Evolutionary conservation across 2,888 invertebrate species (phyloP), one percentile per base, ranked within the genome.

Genomic region (Drosophila recens): DNA sequence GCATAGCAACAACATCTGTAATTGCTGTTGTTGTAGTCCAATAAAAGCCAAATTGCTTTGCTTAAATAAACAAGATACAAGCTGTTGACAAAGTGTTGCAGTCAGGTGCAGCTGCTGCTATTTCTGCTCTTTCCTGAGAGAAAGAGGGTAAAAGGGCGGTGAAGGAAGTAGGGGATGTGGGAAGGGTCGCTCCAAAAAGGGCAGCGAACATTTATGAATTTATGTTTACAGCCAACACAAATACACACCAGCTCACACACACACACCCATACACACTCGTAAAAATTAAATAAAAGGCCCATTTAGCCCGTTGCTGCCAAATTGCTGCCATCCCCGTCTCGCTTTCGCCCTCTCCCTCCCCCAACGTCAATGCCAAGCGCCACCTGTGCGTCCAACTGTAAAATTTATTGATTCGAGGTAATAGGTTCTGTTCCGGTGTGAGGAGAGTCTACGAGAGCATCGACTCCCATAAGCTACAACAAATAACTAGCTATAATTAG

Each of bases 341-440:
- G 20, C n/a, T n/a, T n/a, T 33, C 42, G 2, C 20, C 20, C 20
- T 20, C 10, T 11, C 5, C 10, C n/a, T 11, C 13, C 5, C 10
- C n/a, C 10, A 23, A 4, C 17, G 38, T n/a, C 43, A 63, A 20
- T 13, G 57, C 10, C 53, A 43, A 70, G 74, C 81, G 58, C 64
- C 85, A 85, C 87, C 85, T 89, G 89, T 78, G 86, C 86, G 72
- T 57, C 75, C 82, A 80, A 79, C 84, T 83, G 82, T 76, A 70
- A 84, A 89, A 87, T 84, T 89, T 89, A 89, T 89, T 89, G 90
- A 90, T 89, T 89, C 80, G 74, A 77, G 75, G 76, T 76, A 81
- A 80, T 80, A 80, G 82, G 79, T 77, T 72, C 64, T 56, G 52
- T 63, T 27, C 17, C 58, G 27, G 48, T 48, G 27, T 48, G 34